phyloP scores from a whole-genome alignment of 1,140 invertebrate genomes.

The Formica exsecta region DNA sequence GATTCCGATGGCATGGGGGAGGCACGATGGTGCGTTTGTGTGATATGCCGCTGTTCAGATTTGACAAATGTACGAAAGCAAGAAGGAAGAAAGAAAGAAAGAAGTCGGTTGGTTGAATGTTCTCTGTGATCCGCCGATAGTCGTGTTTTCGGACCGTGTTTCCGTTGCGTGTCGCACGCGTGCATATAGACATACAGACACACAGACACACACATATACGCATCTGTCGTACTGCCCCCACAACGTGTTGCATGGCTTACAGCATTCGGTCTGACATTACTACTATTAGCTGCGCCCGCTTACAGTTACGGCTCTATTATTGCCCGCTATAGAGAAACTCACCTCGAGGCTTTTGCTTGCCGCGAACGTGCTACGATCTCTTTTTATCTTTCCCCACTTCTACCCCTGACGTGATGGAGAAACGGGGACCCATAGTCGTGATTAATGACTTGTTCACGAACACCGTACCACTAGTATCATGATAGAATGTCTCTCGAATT shows the following conservation, averaged over 20 bases:
- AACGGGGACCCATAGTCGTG: slow-evolving; percentile 77
- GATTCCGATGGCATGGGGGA: not conserved
- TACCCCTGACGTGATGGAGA: slow-evolving; percentile 68
- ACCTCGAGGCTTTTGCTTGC: slow-evolving; percentile 70
- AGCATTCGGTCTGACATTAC: slow-evolving; percentile 80
- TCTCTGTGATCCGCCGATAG: slow-evolving; percentile 77
- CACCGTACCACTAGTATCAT: slow-evolving; percentile 72
- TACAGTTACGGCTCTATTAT: slow-evolving; percentile 81
- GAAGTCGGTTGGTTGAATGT: slow-evolving; percentile 77
- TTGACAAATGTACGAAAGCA: slow-evolving; percentile 53
- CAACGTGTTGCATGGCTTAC: slow-evolving; percentile 36
- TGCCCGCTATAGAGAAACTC: slow-evolving; percentile 72
- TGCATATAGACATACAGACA: not conserved
- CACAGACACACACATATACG: not conserved
- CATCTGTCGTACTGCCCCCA: slow-evolving; percentile 20
- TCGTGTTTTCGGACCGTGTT: slow-evolving; percentile 55
- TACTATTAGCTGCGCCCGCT: slow-evolving; percentile 82
- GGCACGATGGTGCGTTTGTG: slow-evolving; percentile 14
- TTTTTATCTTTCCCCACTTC: slow-evolving; percentile 63
- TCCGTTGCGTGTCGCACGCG: not conserved
- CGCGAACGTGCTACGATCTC: slow-evolving; percentile 68
- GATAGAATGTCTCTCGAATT: slow-evolving; percentile 70
- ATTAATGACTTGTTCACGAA: slow-evolving; percentile 82
- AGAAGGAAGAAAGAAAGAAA: slow-evolving; percentile 28
- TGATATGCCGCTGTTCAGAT: slow-evolving; percentile 42